phyloP scores from a whole-genome alignment of 2,797 vertebrate genomes.

The Anabacerthia variegaticeps region DNA sequence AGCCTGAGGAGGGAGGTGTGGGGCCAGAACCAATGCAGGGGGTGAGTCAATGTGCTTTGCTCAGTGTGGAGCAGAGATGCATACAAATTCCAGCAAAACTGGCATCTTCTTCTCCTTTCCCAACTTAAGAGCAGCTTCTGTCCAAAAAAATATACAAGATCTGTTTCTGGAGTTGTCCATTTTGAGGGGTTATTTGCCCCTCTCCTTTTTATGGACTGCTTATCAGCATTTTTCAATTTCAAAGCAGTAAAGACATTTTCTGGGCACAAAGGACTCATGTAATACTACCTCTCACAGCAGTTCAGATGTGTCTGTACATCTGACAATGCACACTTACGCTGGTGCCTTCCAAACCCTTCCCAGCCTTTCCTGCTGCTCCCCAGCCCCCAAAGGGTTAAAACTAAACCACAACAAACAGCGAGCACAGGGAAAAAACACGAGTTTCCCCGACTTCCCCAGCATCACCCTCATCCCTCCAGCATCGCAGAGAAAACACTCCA shows the following conservation, averaged over 20 bases:
- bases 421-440: background rate
- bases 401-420: slow-evolving; percentile 56
- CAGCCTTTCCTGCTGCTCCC: background rate
- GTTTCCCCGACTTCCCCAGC: slow-evolving; percentile 26
- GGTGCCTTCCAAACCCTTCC: background rate
- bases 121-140: background rate
- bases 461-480: background rate
- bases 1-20: background rate
- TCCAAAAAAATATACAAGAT: background rate
- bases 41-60: background rate
- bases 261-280: slow-evolving; percentile 28
- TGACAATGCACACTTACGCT: background rate
- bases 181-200: rapidly evolving
- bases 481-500: background rate
- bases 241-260: slow-evolving; percentile 37
- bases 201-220: background rate
- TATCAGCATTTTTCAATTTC: slow-evolving; percentile 47
- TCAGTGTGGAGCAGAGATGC: background rate
- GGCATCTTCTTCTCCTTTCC: background rate
- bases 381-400: slow-evolving; percentile 32
- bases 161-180: background rate
- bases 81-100: background rate
- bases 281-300: slow-evolving; percentile 49
- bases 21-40: background rate
- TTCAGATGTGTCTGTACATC: slow-evolving; percentile 23